A percentile compares a stretch with the other conserved stretches of the same genome.
phyloP scores from a whole-genome alignment of 1,140 invertebrate species.

The Zaprionus davidi region DNA sequence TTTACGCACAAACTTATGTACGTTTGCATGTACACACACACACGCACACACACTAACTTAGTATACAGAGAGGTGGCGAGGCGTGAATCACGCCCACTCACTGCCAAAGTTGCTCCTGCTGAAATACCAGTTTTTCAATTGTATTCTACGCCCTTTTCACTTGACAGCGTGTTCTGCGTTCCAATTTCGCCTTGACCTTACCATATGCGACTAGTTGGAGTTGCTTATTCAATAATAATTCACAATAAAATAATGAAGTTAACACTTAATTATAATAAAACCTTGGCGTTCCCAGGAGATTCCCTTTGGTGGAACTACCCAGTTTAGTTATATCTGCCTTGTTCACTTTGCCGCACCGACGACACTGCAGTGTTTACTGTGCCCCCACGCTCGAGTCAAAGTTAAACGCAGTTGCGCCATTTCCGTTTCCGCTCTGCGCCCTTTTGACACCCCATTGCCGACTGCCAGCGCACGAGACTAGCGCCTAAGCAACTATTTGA shows the following conservation, averaged over 20 bases:
- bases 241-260: constrained; percentile 11
- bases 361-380: constrained; percentile 28
- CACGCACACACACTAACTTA: neutral
- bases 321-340: neutral
- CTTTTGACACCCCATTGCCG: constrained; percentile 20
- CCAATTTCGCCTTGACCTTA: neutral
- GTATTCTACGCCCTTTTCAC: neutral
- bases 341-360: neutral
- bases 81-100: constrained; percentile 17
- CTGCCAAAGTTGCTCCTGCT: constrained; percentile 12
- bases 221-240: neutral
- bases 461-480: neutral
- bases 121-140: constrained; percentile 10
- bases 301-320: constrained; percentile 7
- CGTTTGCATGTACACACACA: neutral
- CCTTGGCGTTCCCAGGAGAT: neutral
- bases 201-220: neutral
- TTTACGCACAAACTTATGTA: constrained; percentile 7
- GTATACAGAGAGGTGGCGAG: neutral
- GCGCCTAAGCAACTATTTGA: constrained; percentile 57
- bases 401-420: constrained; percentile 50
- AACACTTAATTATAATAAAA: constrained; percentile 9
- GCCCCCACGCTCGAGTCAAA: constrained; percentile 39
- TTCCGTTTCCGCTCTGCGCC: constrained; percentile 52
- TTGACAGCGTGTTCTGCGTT: constrained; percentile 7